phyloP scores from a whole-genome alignment of 2,888 invertebrate genomes.

The Agriotes lineatus region DNA sequence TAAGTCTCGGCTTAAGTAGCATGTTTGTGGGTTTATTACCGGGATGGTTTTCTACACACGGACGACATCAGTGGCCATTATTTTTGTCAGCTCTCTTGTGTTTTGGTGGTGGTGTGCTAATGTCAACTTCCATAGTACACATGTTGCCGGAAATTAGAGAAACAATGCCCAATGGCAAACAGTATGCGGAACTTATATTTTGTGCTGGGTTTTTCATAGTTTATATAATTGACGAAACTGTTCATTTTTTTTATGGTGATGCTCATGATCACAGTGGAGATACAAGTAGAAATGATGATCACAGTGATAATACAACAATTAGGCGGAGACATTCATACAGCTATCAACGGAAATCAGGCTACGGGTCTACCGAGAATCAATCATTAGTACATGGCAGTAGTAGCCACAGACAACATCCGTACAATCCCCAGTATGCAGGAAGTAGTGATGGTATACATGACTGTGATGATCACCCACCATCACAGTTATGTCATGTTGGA shows the following conservation, averaged over 20 bases:
- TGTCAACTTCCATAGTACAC: conserved; percentile 82
- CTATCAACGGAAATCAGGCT: conserved; percentile 15
- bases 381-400: conserved; percentile 14
- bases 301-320: conserved; percentile 18
- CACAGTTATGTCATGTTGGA: conserved; percentile 74
- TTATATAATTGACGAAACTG: conserved; percentile 79
- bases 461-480: conserved; percentile 51
- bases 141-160: conserved; percentile 85
- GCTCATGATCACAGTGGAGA: conserved; percentile 52
- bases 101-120: conserved; percentile 84
- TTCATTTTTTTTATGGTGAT: conserved; percentile 75
- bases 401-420: conserved; percentile 13
- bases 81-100: conserved; percentile 78
- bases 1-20: conserved; percentile 77
- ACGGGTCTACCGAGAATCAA: conserved; percentile 33
- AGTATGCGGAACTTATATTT: conserved; percentile 75
- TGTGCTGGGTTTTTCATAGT: conserved; percentile 79
- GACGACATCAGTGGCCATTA: conserved; percentile 72
- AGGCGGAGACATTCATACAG: conserved; percentile 36
- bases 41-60: conserved; percentile 72
- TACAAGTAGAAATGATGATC: conserved; percentile 25
- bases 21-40: conserved; percentile 79
- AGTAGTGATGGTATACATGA: background rate
- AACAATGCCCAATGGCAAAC: conserved; percentile 58
- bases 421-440: background rate